Percentiles rank a stretch among this genome's conserved stretches.
These are phyloP conservation scores for Procavia capensis DNA, from an alignment of 2,113 vertebrate genomes.

Conservation along the genomic window DNA sequence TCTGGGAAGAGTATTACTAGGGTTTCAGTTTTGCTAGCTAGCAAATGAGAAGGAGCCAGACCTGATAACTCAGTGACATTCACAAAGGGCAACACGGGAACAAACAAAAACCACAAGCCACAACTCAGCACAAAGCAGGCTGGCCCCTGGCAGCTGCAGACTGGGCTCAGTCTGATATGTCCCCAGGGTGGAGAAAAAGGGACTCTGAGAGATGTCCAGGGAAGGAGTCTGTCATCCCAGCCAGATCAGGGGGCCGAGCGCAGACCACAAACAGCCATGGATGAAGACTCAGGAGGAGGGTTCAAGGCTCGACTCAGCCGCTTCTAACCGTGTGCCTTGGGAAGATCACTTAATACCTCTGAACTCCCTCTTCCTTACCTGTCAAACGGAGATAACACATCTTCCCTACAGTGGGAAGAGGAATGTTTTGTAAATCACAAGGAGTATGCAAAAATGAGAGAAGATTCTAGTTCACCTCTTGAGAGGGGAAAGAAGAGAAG, in stretches of 20 bases:
- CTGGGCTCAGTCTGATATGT: not conserved
- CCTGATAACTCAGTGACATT: slow-evolving; percentile 22
- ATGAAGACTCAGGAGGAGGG: not conserved
- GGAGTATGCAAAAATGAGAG: not conserved
- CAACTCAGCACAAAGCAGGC: slow-evolving; percentile 24
- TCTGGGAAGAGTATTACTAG: not conserved
- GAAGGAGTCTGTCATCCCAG: not conserved
- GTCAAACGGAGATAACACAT: not conserved
- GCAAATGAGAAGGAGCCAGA: not conserved
- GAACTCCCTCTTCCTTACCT: not conserved
- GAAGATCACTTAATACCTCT: not conserved
- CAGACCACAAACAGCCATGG: not conserved
- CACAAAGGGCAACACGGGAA: slow-evolving; percentile 23
- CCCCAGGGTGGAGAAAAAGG: not conserved
- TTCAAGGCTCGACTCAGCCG: not conserved
- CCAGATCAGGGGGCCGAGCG: not conserved
- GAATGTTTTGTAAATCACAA: not conserved
- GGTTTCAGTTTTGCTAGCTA: not conserved
- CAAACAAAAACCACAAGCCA: slow-evolving; percentile 45
- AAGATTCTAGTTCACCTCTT: not conserved
- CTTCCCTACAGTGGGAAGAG: not conserved
- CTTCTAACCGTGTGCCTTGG: not conserved
- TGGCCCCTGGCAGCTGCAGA: slow-evolving; percentile 9
- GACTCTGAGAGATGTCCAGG: not conserved
- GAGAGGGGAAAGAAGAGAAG: not conserved